These are phyloP conservation scores for Meteorus colon DNA, from an alignment of 2,888 invertebrate genomes.

Conservation along the genomic window DNA sequence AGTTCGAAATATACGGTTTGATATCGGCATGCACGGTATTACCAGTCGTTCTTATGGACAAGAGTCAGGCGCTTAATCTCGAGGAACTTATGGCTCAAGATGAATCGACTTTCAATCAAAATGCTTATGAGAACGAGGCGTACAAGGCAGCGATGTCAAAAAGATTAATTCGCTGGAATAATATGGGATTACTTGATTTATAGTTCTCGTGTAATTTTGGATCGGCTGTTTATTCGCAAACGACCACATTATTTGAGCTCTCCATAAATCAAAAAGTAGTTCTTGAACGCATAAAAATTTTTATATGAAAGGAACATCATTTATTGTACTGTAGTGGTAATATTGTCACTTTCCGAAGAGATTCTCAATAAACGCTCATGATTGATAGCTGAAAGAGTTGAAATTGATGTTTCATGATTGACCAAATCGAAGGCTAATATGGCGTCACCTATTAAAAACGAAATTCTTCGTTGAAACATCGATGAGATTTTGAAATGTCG, in stretches of 20 bases:
- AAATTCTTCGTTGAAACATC: not conserved
- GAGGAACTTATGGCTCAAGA: constrained; percentile 57
- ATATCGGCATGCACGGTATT: constrained; percentile 56
- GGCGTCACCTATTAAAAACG: not conserved
- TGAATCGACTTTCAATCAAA: constrained; percentile 47
- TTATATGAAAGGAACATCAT: too few species aligned
- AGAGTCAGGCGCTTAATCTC: constrained; percentile 54
- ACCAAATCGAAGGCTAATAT: not conserved
- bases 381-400: not conserved
- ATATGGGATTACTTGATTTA: constrained; percentile 61
- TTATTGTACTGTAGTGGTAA: too few species aligned
- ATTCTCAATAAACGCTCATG: not conserved
- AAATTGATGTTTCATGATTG: not conserved
- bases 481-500: not conserved
- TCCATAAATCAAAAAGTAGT: too few species aligned
- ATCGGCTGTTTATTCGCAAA: too few species aligned
- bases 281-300: too few species aligned
- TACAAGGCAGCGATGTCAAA: constrained; percentile 57
- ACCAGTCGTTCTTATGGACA: constrained; percentile 61
- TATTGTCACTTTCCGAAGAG: too few species aligned
- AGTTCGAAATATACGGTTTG: constrained; percentile 55
- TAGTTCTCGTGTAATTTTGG: constrained; percentile 25
- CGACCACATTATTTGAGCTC: too few species aligned
- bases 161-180: constrained; percentile 57
- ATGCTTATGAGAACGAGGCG: constrained; percentile 45